Evolutionary conservation across 2,113 vertebrate genomes (phyloP).

Genomic region (Onychostoma macrolepis): DNA sequence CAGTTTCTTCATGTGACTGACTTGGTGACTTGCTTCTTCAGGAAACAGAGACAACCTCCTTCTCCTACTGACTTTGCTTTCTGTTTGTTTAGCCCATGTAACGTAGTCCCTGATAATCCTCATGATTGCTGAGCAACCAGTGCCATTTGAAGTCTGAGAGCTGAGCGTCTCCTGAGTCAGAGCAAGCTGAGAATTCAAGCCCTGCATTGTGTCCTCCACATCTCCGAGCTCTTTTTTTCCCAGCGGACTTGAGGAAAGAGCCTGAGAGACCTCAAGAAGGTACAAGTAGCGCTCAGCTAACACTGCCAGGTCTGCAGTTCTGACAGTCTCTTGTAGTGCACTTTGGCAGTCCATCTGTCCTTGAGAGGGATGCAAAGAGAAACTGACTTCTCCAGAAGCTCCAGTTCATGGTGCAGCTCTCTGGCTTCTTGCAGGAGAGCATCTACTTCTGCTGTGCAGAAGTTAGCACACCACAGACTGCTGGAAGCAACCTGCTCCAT

Average conservation of each 20-base stretch:
- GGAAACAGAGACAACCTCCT: conserved; percentile 81
- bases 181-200: conserved; percentile 75
- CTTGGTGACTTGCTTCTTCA: conserved; percentile 78
- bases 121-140: conserved; percentile 62
- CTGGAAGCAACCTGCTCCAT: conserved; percentile 75
- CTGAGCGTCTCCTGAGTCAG: conserved; percentile 62
- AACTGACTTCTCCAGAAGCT: conserved; percentile 66
- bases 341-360: conserved; percentile 58
- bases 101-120: conserved; percentile 76
- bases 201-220: conserved; percentile 72
- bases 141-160: conserved; percentile 27
- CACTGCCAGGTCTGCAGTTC: conserved; percentile 75
- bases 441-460: conserved; percentile 71
- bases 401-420: conserved; percentile 72
- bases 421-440: conserved; percentile 69
- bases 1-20: conserved; percentile 74
- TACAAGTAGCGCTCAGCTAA: conserved; percentile 71
- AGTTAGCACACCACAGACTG: conserved; percentile 73
- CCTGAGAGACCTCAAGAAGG: conserved; percentile 76
- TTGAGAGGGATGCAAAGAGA: conserved; percentile 46
- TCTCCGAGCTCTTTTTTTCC: conserved; percentile 80
- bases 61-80: conserved; percentile 63
- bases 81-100: conserved; percentile 78
- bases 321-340: conserved; percentile 56
- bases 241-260: conserved; percentile 79